Percentiles rank a stretch among this genome's conserved stretches.
Conservation (phyloP, 2,797 vertebrate species). For the Centropyge bicolor region DNA sequence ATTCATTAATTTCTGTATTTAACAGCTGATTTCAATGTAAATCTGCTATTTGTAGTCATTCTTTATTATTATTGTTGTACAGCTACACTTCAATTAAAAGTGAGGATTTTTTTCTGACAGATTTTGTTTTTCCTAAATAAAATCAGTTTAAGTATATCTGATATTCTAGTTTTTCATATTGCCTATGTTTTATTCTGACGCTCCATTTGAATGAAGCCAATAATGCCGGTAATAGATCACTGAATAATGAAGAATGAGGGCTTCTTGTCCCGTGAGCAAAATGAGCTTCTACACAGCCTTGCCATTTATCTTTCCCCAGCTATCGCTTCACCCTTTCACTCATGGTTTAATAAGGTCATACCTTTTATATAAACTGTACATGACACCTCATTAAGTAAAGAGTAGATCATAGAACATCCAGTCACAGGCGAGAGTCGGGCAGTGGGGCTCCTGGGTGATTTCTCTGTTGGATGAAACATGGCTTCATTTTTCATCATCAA, state of each 20-base stretch:
- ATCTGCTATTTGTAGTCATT: constrained; percentile 12
- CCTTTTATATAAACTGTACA: constrained; percentile 81
- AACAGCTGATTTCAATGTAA: neutral
- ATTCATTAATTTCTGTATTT: constrained; percentile 23
- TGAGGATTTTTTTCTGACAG: neutral
- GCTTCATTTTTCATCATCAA: constrained; percentile 40
- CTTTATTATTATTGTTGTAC: neutral
- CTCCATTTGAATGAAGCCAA: constrained; percentile 33
- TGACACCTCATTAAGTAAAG: constrained; percentile 82
- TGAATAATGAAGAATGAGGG: constrained; percentile 38
- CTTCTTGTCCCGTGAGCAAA: constrained; percentile 40
- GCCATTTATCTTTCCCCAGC: constrained; percentile 64
- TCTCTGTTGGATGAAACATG: constrained; percentile 34
- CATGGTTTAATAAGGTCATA: constrained; percentile 83
- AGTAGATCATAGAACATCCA: constrained; percentile 59
- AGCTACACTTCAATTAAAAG: neutral
- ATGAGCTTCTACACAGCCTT: constrained; percentile 47
- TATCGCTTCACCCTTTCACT: constrained; percentile 68
- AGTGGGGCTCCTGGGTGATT: constrained; percentile 42
- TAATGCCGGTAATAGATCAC: constrained; percentile 38
- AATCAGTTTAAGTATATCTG: constrained; percentile 29
- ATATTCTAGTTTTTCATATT: constrained; percentile 10
- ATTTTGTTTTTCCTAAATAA: constrained; percentile 56
- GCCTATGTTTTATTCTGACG: constrained; percentile 11
- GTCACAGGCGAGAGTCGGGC: constrained; percentile 37